Base-by-base conservation (phyloP, 2,888 invertebrate species). In the Sympetrum striolatum region DNA sequence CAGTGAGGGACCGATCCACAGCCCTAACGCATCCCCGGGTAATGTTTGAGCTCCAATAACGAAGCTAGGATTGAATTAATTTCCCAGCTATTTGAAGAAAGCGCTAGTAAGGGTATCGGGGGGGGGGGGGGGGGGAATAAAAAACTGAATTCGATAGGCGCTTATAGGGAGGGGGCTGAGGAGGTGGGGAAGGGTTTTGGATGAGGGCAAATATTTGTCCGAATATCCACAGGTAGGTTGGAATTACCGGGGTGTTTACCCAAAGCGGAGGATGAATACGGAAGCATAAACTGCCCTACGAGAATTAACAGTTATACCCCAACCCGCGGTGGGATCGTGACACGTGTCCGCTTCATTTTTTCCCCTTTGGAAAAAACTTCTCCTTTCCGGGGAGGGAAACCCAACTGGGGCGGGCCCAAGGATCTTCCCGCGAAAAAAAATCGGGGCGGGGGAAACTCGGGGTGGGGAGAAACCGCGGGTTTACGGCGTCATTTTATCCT, bases 141-240 rank as follows among this genome's bases (percentile, higher is more conserved):
- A 53, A 53, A 53, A 53, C 18, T 1, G 53, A 53, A 53, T 53
- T n/a, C 14, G 81, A 81, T 81, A 81, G 48, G 44, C 10, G 10
- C 10, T 6, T 44, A 44, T 44, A 44, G 25, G 25, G 22, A 81
- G 22, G 48, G 81, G 6, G 22, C 18, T 0, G 53, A 22, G 3
- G 15, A 22, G 2, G 58, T 14, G 15, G 31, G 18, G 58, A 22
- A 60, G 86, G 15, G 37, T 22, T 14, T 10, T n/a, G 37, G 86
- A 60, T 37, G 12, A 60, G 86, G 37, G 86, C 35, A 86, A 86
- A 86, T 86, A 86, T 86, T 86, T 86, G 86, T 39, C 37, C 86
- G 31, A 25, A 86, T 37, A 60, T 60, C 86, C 60, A 86, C 86
- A 86, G 86, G 86, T 86, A 86, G 86, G 86, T 60, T 60, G 37